Evolutionary conservation across 2,888 invertebrate genomes (phyloP).

Genomic region (Agelastica alni): DNA sequence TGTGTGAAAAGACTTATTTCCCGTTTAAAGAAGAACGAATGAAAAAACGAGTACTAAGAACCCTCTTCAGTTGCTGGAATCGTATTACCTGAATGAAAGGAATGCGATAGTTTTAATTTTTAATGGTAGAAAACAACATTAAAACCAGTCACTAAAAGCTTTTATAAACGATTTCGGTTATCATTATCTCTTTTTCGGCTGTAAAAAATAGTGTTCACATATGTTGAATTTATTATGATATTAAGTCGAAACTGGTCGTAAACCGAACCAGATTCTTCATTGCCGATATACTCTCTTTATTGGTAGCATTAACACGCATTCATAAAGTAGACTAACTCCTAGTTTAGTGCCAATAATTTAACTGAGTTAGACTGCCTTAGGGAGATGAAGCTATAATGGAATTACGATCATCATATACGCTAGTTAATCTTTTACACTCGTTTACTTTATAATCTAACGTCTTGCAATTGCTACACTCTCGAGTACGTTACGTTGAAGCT

Average conservation of each 20-base stretch:
- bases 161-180: slow-evolving; percentile 44
- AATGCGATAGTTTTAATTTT: slow-evolving; percentile 40
- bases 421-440: not conserved
- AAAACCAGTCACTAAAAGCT: slow-evolving; percentile 46
- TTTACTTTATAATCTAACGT: not conserved
- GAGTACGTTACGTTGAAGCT: too few relatives aligned
- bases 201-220: slow-evolving; percentile 54
- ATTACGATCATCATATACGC: not conserved
- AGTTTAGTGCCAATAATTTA: slow-evolving; percentile 17
- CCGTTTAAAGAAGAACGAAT: too few relatives aligned
- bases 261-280: slow-evolving; percentile 47
- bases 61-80: slow-evolving; percentile 26
- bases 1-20: too few relatives aligned
- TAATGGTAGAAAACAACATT: slow-evolving; percentile 40
- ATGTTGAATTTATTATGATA: slow-evolving; percentile 56
- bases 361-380: slow-evolving; percentile 40
- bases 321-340: slow-evolving; percentile 18
- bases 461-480: too few relatives aligned
- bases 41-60: too few relatives aligned
- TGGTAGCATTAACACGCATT: slow-evolving; percentile 26
- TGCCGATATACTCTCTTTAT: slow-evolving; percentile 38
- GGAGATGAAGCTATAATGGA: slow-evolving; percentile 24
- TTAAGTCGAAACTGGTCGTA: slow-evolving; percentile 53
- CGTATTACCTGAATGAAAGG: slow-evolving; percentile 32
- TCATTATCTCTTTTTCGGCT: slow-evolving; percentile 44